These are phyloP conservation scores for Ceriagrion tenellum DNA, from an alignment of 2,888 invertebrate species.

Conservation along the genomic window DNA sequence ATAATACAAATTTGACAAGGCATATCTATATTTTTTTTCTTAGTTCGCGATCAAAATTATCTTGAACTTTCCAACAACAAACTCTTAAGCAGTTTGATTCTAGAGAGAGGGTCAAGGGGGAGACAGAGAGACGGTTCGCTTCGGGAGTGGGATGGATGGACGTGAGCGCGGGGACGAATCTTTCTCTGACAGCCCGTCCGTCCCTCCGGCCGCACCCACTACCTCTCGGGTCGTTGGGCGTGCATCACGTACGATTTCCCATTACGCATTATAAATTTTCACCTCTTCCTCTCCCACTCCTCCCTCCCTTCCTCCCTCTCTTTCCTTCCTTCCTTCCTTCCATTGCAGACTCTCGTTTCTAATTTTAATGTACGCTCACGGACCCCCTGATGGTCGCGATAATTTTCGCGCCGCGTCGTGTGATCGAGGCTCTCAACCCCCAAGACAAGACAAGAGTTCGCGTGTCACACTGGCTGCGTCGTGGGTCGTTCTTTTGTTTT, in stretches of 20 bases:
- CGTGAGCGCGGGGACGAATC: neutral
- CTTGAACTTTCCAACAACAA: too few relatives aligned
- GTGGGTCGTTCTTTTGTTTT: neutral
- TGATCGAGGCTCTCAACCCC: too few relatives aligned
- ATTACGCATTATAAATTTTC: neutral
- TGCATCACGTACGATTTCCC: slow-evolving; percentile 18
- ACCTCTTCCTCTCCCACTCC: neutral
- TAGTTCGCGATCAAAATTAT: too few relatives aligned
- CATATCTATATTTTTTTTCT: too few relatives aligned
- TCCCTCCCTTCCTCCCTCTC: neutral
- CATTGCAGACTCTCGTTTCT: neutral
- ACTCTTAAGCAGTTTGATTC: neutral
- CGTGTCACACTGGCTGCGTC: neutral
- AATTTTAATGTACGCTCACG: neutral
- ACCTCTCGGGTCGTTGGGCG: neutral
- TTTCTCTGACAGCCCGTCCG: neutral
- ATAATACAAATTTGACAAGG: too few relatives aligned
- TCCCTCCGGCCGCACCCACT: neutral
- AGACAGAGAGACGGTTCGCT: neutral
- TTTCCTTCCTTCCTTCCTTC: neutral
- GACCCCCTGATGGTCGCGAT: slow-evolving; percentile 9
- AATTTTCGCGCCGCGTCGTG: neutral
- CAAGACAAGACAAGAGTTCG: neutral
- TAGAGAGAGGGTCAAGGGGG: neutral
- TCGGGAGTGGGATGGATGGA: neutral